phyloP scores from a whole-genome alignment of 2,797 vertebrate species.

The Myotis findleyi region DNA sequence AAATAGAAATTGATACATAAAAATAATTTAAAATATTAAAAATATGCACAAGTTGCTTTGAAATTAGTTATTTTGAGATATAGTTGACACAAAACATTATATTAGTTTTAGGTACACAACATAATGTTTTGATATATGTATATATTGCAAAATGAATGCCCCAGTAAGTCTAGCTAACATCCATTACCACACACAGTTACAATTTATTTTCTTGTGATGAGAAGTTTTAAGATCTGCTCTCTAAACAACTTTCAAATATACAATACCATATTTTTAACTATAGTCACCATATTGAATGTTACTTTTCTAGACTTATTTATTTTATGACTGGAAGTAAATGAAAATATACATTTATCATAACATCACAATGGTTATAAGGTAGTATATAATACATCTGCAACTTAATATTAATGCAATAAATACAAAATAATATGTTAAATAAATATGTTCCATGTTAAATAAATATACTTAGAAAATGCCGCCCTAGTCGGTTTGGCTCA shows the following conservation, averaged over 20 bases:
- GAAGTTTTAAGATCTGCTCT: not conserved
- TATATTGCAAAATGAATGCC: not conserved
- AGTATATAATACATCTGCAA: not conserved
- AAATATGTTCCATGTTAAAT: not conserved
- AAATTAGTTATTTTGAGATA: not conserved
- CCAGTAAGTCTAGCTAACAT: not conserved
- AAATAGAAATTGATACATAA: not conserved
- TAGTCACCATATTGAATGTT: not conserved
- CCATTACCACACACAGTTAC: not conserved
- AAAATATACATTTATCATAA: not conserved
- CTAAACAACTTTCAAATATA: constrained; percentile 7
- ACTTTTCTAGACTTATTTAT: not conserved
- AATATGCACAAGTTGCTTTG: not conserved
- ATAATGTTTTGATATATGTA: not conserved
- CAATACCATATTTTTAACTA: not conserved
- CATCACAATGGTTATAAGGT: not conserved
- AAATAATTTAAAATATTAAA: not conserved
- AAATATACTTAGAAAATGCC: not conserved
- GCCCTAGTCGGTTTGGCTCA: no score
- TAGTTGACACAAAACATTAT: not conserved
- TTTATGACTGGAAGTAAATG: not conserved
- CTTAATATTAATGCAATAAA: not conserved
- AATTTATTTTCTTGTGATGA: not conserved
- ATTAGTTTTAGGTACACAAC: not conserved
- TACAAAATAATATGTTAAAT: not conserved